phyloP scores from a whole-genome alignment of 92 coral and sea anemone genomes.

The Phenganax stokvisi region DNA sequence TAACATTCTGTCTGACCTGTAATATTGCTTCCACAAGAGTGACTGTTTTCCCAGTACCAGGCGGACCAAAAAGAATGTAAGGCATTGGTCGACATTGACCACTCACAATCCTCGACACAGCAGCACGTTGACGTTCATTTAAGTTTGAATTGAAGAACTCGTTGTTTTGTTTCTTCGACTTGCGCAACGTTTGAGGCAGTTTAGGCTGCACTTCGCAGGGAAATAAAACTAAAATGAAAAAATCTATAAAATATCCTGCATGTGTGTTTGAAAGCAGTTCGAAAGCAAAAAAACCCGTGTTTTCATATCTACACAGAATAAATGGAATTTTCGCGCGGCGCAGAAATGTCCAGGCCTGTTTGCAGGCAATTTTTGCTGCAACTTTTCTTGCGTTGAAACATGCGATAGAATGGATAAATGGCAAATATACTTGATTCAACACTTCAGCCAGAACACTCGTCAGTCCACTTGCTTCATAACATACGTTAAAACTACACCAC shows the following conservation, averaged over 20 bases:
- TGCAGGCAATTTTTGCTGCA: too few relatives aligned
- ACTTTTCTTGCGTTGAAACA: too few relatives aligned
- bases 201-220: conserved; percentile 63
- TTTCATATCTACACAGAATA: too few relatives aligned
- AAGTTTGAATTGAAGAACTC: conserved; percentile 63
- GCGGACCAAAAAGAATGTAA: conserved; percentile 82
- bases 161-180: conserved; percentile 18
- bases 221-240: conserved; percentile 60
- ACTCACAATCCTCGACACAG: conserved; percentile 74
- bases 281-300: background rate
- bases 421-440: too few relatives aligned
- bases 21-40: conserved; percentile 82
- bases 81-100: conserved; percentile 93
- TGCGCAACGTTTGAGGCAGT: conserved; percentile 45
- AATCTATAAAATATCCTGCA: background rate
- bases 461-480: too few relatives aligned
- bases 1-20: conserved; percentile 50
- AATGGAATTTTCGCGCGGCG: background rate
- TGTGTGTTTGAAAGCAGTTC: background rate
- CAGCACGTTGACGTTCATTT: conserved; percentile 89
- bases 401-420: too few relatives aligned
- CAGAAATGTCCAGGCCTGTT: background rate
- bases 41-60: conserved; percentile 91
- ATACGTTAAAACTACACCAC: too few relatives aligned
- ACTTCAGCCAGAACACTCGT: too few relatives aligned